Evolutionary conservation across 2,113 vertebrate genomes (phyloP), one percentile per base, ranked within the genome.

Genomic region (Megaleporinus macrocephalus): DNA sequence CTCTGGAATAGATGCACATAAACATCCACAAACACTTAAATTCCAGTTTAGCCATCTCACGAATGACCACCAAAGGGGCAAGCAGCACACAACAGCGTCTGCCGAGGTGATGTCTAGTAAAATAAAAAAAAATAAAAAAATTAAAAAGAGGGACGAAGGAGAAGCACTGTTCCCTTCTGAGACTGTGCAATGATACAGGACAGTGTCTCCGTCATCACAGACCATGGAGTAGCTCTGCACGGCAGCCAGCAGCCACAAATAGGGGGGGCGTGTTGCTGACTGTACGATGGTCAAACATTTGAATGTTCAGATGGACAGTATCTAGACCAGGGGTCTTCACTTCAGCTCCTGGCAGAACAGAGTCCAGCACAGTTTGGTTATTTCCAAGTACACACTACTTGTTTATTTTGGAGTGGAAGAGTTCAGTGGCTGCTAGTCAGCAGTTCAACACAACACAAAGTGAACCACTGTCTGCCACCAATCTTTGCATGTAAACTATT

Each of bases 231-330:
- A 16, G 49, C 10, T 51, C 13, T 16, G 49, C 2, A 7, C 14
- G 49, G 2, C 1, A 18, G 15, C 18, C 16, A 33, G 16, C 33
- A 30, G 29, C 30, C 16, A 18, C 29, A 33, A 36, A 2, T n/a
- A n/a, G n/a, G 11, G 30, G 22, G 65, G 18, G 5, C 36, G 30
- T 18, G 27, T 6, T 29, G 33, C 13, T 27, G 27, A 68, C 30
- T 36, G 30, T 12, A n/a, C 36, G 30, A 36, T 68, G 65, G 65
- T 36, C 20, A 22, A 33, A 68, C 30, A 49, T 27, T 57, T 47
- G 49, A 20, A 68, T 3, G 44, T 71, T 73, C 27, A 76, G 57
- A 68, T 16, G 57, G 77, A 61, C 29, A 24, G 33, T 57, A 44
- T 30, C 20, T 22, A 24, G 33, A 44, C 2, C 29, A 68, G 30